Percentiles rank a stretch among this genome's conserved stretches.
Conservation (phyloP, 2,888 invertebrate species). For the Lysandra bellargus region DNA sequence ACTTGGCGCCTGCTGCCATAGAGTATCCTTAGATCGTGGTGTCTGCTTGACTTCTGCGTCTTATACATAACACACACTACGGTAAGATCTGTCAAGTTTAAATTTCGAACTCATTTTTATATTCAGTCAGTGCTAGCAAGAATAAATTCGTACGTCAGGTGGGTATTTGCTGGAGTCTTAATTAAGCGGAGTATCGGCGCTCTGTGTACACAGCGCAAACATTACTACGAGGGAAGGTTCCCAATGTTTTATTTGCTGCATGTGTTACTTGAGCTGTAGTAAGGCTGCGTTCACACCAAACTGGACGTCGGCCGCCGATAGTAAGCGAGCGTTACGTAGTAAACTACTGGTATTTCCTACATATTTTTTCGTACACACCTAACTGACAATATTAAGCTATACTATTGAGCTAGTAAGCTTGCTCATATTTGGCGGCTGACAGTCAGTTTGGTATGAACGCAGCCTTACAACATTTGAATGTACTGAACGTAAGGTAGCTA, state of each 20-base stretch:
- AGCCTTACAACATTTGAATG: too few species aligned
- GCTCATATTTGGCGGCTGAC: too few species aligned
- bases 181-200: conserved; percentile 37
- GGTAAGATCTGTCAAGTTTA: not conserved
- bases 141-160: conserved; percentile 48
- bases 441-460: too few species aligned
- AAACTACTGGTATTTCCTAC: not conserved
- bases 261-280: not conserved
- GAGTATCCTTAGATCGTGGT: too few species aligned
- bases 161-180: conserved; percentile 50
- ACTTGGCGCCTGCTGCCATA: too few species aligned
- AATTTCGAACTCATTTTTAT: conserved; percentile 1
- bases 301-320: not conserved
- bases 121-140: not conserved
- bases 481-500: too few species aligned
- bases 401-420: too few species aligned
- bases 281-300: not conserved
- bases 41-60: not conserved
- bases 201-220: conserved; percentile 54
- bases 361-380: not conserved
- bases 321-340: too few species aligned
- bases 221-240: conserved; percentile 35
- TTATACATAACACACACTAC: not conserved
- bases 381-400: not conserved
- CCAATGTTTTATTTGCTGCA: conserved; percentile 6